These are phyloP conservation scores for Xylophagus ater DNA, from an alignment of 2,888 invertebrate species.

Conservation along the genomic window DNA sequence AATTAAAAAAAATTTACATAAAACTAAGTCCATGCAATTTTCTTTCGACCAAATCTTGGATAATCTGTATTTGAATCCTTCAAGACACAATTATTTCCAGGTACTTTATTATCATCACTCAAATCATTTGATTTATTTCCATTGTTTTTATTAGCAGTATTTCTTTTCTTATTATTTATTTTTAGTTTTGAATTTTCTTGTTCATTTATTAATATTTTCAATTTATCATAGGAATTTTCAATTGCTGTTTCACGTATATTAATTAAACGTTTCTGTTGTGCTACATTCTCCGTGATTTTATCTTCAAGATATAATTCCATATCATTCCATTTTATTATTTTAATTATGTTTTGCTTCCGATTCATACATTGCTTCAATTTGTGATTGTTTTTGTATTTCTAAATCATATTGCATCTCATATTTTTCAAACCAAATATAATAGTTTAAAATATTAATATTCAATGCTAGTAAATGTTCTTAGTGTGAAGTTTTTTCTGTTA, in stretches of 20 bases:
- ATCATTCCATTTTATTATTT: constrained; percentile 38
- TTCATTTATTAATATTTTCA: constrained; percentile 32
- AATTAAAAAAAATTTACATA: not conserved
- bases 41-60: constrained; percentile 31
- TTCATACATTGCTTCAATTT: constrained; percentile 43
- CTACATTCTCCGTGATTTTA: constrained; percentile 25
- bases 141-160: not conserved
- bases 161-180: not conserved
- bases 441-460: no score
- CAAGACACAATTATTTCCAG: no score
- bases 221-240: constrained; percentile 32
- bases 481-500: no score
- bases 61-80: no score
- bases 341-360: constrained; percentile 42
- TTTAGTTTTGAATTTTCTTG: constrained; percentile 22
- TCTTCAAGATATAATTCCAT: constrained; percentile 13
- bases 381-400: constrained; percentile 34
- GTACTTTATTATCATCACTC: no score
- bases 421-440: no score
- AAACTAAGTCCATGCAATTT: constrained; percentile 29
- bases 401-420: constrained; percentile 35
- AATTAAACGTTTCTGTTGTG: constrained; percentile 26
- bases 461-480: no score
- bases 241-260: constrained; percentile 30
- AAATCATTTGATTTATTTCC: no score